These are phyloP conservation scores for Clarias gariepinus DNA, from an alignment of 2,113 vertebrate species.

Conservation along the genomic window DNA sequence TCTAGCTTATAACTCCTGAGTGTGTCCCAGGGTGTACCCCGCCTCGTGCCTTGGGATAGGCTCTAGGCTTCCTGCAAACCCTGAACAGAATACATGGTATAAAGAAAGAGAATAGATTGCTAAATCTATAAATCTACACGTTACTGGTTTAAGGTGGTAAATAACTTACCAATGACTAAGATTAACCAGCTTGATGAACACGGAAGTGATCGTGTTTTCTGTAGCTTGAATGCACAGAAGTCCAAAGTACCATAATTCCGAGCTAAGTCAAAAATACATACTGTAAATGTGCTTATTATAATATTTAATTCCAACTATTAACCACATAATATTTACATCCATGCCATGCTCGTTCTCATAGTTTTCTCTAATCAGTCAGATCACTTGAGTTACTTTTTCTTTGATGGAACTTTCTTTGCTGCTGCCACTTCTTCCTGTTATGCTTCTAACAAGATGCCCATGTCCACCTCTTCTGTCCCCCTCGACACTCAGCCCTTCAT, in stretches of 20 bases:
- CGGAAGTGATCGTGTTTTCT: neutral
- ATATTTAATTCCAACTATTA: neutral
- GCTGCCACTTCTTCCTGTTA: conserved; percentile 11
- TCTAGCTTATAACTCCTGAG: too few species aligned
- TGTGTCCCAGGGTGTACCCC: too few species aligned
- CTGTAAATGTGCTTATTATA: neutral
- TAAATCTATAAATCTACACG: neutral
- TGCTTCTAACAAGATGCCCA: conserved; percentile 23
- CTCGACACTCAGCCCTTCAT: conserved; percentile 54
- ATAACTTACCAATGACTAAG: neutral
- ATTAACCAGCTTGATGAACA: neutral
- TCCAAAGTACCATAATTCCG: neutral
- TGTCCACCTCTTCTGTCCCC: conserved; percentile 27
- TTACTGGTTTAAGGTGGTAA: neutral
- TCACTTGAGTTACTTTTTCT: conserved; percentile 5
- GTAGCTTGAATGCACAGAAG: neutral
- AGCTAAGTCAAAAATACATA: neutral
- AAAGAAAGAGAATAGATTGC: neutral
- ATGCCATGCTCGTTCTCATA: neutral
- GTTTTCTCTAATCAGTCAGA: neutral
- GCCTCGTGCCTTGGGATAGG: too few species aligned
- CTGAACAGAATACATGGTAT: neutral
- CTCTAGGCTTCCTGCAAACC: too few species aligned
- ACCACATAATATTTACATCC: neutral
- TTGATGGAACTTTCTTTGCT: neutral